Base-by-base conservation (phyloP, 92 coral and sea anemone species). In the Siderastrea radians region DNA sequence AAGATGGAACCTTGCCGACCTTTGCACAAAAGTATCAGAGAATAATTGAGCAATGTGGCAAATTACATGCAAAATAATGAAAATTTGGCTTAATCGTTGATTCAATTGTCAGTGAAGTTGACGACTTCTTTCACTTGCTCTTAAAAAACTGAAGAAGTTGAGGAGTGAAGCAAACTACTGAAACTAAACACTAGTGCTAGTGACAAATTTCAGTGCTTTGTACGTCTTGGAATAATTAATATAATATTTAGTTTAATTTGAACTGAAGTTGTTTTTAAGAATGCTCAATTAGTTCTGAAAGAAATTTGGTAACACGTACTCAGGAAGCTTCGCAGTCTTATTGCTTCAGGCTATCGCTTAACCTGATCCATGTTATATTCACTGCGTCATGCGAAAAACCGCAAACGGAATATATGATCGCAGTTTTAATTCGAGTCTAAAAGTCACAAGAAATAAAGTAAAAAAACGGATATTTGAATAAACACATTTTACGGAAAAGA, bases 1-100 rank as follows among this genome's bases (percentile, higher is more conserved):
- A 45, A 57, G 46, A 55, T 57, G 68, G 51, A 70, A 48, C 46
- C 72, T 14, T 62, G 45, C 53, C 69, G 86, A 55, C 86, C 86
- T 70, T 71, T 70, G 16, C 26, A 80, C 74, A 52, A 65, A 38
- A 50, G 61, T 14, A 5, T 66, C 45, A 26, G 48, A 47, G 69
- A n/a, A 7, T 10, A 68, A 48, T 7, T 45, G 50, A 43, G 48
- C 44, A 54, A 52, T 51, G 55, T 74, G 6, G 51, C 50, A 47
- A 6, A 52, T 74, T 13, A 74, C 3, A 52, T 52, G 78, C 12
- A 17, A 12, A 52, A 5, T 49, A 58, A 11, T 10, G 16, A 75
- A 26, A 10, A 57, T 6, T 4, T 3, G 6, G 1, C 45, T 55
- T 57, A 14, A 38, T 45, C 68, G 19, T 14, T 17, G 63, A 26